Evolutionary conservation across 1,140 invertebrate species (phyloP).

Genomic region (Chlorops oryzae): DNA sequence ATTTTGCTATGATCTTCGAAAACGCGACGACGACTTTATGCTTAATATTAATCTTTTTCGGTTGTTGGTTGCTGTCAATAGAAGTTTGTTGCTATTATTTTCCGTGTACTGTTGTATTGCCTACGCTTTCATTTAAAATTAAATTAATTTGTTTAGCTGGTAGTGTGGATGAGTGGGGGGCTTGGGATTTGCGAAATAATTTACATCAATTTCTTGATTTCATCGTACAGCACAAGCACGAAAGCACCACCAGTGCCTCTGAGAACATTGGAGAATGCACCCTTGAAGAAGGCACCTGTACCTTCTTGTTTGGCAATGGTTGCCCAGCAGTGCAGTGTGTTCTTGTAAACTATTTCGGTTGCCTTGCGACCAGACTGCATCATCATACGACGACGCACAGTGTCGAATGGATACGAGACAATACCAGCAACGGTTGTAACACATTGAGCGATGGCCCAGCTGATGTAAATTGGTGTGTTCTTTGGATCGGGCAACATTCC

Average conservation of each 20-base stretch:
- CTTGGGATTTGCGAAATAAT: too few species aligned
- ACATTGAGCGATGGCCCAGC: slow-evolving; percentile 78
- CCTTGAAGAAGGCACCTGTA: slow-evolving; percentile 72
- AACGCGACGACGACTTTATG: too few species aligned
- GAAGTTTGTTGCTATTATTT: too few species aligned
- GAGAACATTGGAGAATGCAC: slow-evolving; percentile 71
- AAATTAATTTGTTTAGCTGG: slow-evolving; percentile 8
- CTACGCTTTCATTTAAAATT: slow-evolving; percentile 46
- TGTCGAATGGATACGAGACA: slow-evolving; percentile 91
- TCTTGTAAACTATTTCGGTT: slow-evolving; percentile 73
- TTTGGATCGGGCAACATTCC: slow-evolving; percentile 79
- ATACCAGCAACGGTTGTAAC: slow-evolving; percentile 85
- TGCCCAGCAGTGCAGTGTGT: slow-evolving; percentile 73
- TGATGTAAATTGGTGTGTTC: slow-evolving; percentile 76
- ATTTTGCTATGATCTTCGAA: too few species aligned
- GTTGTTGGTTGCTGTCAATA: too few species aligned
- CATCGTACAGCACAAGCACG: slow-evolving; percentile 74
- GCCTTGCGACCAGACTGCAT: slow-evolving; percentile 78
- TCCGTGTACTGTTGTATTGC: too few species aligned
- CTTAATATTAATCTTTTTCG: too few species aligned
- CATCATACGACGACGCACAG: slow-evolving; percentile 90
- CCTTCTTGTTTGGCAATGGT: slow-evolving; percentile 72
- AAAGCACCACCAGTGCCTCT: slow-evolving; percentile 75
- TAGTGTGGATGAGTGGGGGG: too few species aligned
- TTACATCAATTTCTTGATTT: slow-evolving; percentile 61